Conservation (phyloP, 2,888 invertebrate genomes). For the Stegophylla sp. region DNA sequence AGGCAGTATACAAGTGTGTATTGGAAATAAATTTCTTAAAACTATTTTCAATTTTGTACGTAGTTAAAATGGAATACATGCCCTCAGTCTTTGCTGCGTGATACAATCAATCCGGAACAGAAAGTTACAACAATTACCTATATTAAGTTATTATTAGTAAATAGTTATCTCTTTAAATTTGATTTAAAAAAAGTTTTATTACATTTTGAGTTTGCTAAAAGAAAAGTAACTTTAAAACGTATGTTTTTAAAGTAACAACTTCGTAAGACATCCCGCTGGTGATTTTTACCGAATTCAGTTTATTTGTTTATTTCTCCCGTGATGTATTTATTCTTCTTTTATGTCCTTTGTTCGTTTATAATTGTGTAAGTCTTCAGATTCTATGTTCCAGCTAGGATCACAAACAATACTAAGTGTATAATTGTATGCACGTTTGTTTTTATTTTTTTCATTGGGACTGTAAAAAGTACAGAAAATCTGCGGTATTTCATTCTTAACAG, state of each 20-base stretch:
- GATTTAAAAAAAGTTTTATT: slow-evolving; percentile 2
- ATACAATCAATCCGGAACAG: background rate
- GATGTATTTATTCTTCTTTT: no score
- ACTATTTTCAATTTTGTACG: no score
- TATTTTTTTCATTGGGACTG: no score
- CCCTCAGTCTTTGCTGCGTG: background rate
- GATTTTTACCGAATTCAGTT: background rate
- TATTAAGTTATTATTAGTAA: background rate
- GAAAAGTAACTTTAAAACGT: background rate
- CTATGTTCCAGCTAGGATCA: no score
- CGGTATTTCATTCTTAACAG: no score
- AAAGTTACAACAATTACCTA: slow-evolving; percentile 5
- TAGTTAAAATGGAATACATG: background rate
- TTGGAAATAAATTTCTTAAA: background rate
- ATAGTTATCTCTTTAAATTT: background rate
- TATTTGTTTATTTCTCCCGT: background rate
- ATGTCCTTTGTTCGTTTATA: no score
- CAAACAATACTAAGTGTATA: no score
- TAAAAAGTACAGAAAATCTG: no score
- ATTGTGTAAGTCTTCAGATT: no score
- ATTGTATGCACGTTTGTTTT: no score
- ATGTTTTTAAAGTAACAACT: background rate
- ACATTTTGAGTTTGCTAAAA: background rate
- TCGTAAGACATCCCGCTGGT: no score
- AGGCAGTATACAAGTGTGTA: no score